phyloP scores from a whole-genome alignment of 2,888 invertebrate species.

The Athalia cordata region DNA sequence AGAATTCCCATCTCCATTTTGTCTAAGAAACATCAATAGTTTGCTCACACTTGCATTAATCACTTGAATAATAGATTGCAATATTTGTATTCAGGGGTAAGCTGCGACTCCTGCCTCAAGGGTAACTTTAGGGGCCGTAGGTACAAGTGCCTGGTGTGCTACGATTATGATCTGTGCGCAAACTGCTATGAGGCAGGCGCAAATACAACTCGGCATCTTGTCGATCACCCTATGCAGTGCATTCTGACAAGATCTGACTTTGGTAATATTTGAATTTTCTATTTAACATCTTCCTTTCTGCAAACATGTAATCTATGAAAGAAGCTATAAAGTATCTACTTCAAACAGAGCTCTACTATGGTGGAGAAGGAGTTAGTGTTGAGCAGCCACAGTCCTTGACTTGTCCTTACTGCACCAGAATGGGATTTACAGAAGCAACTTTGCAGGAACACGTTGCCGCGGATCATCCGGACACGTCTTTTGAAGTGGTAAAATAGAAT shows the following conservation, averaged over 20 bases:
- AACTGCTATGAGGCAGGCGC: conserved; percentile 95
- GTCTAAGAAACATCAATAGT: not conserved
- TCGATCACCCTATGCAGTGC: conserved; percentile 99
- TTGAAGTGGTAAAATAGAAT: conserved; percentile 84
- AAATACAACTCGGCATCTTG: conserved; percentile 92
- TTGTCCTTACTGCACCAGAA: conserved; percentile 97
- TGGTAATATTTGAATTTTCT: conserved; percentile 77
- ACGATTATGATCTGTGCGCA: conserved; percentile 99
- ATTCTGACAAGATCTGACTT: conserved; percentile 97
- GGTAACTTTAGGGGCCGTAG: conserved; percentile 97
- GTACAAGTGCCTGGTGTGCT: conserved; percentile 99
- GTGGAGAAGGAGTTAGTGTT: conserved; percentile 92
- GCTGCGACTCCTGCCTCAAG: conserved; percentile 99
- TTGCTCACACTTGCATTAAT: conserved; percentile 48
- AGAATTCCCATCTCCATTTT: no score
- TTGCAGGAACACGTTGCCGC: conserved; percentile 93
- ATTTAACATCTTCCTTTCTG: not conserved
- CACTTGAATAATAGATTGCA: no score
- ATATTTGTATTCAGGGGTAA: conserved; percentile 86
- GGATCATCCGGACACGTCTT: conserved; percentile 93
- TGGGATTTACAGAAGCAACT: conserved; percentile 95
- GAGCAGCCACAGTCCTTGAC: conserved; percentile 98
- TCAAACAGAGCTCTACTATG: conserved; percentile 91
- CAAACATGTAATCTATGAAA: conserved; percentile 16
- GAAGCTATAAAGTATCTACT: conserved; percentile 46